Base-by-base conservation (phyloP, 2,797 vertebrate genomes). In the Microctenopoma steveboyesi region DNA sequence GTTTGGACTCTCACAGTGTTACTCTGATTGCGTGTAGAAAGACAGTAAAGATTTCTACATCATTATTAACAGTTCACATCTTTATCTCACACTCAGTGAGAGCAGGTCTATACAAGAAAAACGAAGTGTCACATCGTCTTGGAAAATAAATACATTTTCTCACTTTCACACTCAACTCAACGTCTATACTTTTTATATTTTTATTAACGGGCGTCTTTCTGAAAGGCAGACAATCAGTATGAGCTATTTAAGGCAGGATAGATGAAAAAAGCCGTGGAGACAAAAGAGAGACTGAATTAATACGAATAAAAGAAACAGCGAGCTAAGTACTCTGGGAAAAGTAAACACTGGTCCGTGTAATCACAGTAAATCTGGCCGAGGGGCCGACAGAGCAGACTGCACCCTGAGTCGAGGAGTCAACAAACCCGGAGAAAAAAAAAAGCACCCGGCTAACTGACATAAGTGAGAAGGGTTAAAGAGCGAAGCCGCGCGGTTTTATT, bases 301-400 rank as follows among this genome's bases (percentile, higher is more conserved):
- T 87, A 74, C 39, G 78, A 86, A 92, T 90, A 83, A 91, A 91
- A 91, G 87, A 80, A 78, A 58, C 50, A 45, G 55, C 45, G 37
- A 63, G 88, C 82, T 87, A 89, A 92, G 89, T 73, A 84, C 69
- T 90, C 92, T 94, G 92, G 91, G 93, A 94, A 94, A 94, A 93
- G 92, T 89, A 91, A 94, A 94, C 91, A 94, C 37, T 3, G 81
- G 42, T 68, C 76, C 18, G 37, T 78, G 85, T 87, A 92, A 91
- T 90, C 86, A 60, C 76, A 83, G 86, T 84, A 77, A 85, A 88
- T 92, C 83, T 87, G 82, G 73, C 65, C 33, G 54, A 70, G 71
- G 74, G 76, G 77, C 30, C 59, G 28, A 64, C 35, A 16, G 49
- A 85, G 67, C 75, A 1, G 75, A 71, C 81, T 87, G 79, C 62